Evolutionary conservation across 2,888 invertebrate genomes (phyloP).

Genomic region (Enchytraeus crypticus): DNA sequence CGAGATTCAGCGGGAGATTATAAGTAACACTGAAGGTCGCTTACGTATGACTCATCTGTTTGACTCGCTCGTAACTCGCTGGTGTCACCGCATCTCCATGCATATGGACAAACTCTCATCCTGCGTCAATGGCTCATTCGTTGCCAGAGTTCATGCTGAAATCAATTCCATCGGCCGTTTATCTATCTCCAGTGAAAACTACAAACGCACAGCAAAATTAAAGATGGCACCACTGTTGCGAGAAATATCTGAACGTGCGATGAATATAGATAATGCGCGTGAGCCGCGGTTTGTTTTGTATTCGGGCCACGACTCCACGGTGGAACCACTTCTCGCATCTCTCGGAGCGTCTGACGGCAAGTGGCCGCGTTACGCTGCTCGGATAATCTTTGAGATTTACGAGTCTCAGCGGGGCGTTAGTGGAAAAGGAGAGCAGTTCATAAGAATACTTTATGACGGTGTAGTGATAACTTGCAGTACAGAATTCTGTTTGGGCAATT

Average conservation of each 20-base stretch:
- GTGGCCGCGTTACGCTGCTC: conserved; percentile 73
- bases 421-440: conserved; percentile 51
- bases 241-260: conserved; percentile 57
- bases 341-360: conserved; percentile 60
- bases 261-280: conserved; percentile 58
- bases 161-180: conserved; percentile 26
- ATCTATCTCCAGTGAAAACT: conserved; percentile 14
- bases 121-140: conserved; percentile 29
- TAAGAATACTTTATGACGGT: conserved; percentile 76
- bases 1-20: too few species aligned
- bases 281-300: conserved; percentile 68
- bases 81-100: conserved; percentile 73
- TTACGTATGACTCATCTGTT: conserved; percentile 5
- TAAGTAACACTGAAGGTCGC: background rate
- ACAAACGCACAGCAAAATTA: conserved; percentile 56
- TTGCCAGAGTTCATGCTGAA: conserved; percentile 31
- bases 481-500: conserved; percentile 61
- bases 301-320: conserved; percentile 84
- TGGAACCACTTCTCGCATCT: conserved; percentile 72
- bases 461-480: conserved; percentile 72
- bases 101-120: conserved; percentile 61
- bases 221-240: conserved; percentile 71
- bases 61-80: conserved; percentile 64
- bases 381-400: conserved; percentile 80
- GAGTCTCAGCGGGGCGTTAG: background rate